Percentiles rank a stretch among this genome's conserved stretches.
Conservation (phyloP, 2,113 vertebrate species). For the Elephantulus edwardii region DNA sequence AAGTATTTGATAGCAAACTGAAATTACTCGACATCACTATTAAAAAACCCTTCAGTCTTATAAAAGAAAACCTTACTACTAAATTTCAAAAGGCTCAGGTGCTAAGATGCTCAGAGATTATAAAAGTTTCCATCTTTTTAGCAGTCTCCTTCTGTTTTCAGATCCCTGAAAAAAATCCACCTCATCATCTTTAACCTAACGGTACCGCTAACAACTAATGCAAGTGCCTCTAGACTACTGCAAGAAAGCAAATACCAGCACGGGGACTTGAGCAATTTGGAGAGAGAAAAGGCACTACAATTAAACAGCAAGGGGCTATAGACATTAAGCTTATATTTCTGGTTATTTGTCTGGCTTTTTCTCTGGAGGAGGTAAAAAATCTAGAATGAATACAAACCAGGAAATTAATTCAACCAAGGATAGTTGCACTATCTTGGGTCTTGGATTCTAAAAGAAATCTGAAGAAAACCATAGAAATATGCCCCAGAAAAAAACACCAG, state of each 20-base stretch:
- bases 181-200: neutral
- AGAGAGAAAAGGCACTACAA: neutral
- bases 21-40: neutral
- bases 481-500: conserved; percentile 32
- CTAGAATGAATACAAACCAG: conserved; percentile 8
- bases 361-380: neutral
- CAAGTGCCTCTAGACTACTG: neutral
- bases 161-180: neutral
- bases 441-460: neutral
- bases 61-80: conserved; percentile 15
- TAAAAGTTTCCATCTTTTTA: neutral
- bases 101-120: conserved; percentile 10
- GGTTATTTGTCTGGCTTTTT: neutral
- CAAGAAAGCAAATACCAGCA: neutral
- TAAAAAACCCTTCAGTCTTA: neutral
- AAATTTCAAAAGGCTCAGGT: neutral
- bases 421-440: neutral
- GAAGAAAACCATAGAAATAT: neutral
- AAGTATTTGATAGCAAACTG: neutral
- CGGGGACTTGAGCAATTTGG: neutral
- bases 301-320: neutral
- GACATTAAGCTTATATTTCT: neutral
- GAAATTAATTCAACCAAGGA: conserved; percentile 7
- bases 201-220: neutral
- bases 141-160: neutral